These are phyloP conservation scores for Sylvicola fuscatus DNA, from an alignment of 2,888 invertebrate genomes.

Conservation along the genomic window DNA sequence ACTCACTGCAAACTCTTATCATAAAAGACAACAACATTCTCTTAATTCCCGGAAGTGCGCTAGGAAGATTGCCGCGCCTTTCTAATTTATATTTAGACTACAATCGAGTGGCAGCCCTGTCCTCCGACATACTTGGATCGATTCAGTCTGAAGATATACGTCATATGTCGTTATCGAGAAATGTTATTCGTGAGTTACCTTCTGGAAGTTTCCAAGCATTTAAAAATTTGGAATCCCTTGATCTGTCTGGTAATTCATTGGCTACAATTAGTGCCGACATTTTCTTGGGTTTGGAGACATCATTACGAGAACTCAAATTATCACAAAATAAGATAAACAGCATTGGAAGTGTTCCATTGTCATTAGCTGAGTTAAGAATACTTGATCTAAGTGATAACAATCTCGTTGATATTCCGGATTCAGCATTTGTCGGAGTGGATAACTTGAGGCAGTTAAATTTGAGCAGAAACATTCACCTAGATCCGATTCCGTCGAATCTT, in stretches of 20 bases:
- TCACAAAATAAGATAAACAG: constrained; percentile 53
- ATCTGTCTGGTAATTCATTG: constrained; percentile 61
- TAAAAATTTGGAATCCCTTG: constrained; percentile 43
- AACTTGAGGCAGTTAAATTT: constrained; percentile 52
- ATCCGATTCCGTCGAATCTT: constrained; percentile 38
- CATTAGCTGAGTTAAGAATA: constrained; percentile 39
- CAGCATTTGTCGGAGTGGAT: constrained; percentile 42
- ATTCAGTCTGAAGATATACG: constrained; percentile 45
- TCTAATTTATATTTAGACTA: constrained; percentile 58
- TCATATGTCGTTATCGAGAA: constrained; percentile 56
- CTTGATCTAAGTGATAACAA: constrained; percentile 66
- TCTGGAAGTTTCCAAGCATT: constrained; percentile 60
- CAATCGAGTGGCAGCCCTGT: constrained; percentile 70
- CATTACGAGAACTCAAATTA: constrained; percentile 46
- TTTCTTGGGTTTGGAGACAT: constrained; percentile 54
- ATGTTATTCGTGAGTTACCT: constrained; percentile 72
- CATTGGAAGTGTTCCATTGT: constrained; percentile 40
- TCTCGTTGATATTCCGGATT: constrained; percentile 45
- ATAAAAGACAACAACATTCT: constrained; percentile 76
- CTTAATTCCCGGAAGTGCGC: constrained; percentile 61
- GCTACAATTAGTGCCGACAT: constrained; percentile 49
- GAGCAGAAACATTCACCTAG: constrained; percentile 50
- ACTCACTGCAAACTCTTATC: constrained; percentile 51
- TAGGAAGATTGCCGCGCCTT: constrained; percentile 56
- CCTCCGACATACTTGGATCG: constrained; percentile 53